Conservation (phyloP, 2,113 vertebrate species). For the Tragelaphus scriptus region DNA sequence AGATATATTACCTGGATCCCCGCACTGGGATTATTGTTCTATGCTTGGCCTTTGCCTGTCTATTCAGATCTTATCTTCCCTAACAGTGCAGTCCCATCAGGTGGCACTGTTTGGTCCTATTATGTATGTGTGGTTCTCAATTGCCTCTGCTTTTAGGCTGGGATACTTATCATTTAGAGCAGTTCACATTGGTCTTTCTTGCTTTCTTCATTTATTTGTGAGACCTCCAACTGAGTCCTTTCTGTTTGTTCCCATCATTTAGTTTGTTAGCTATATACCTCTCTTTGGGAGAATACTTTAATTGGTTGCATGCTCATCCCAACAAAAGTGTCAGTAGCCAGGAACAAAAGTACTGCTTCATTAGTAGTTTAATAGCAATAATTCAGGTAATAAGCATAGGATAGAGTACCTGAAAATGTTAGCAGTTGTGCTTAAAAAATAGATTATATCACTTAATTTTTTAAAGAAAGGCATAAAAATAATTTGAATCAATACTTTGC, state of each 20-base stretch:
- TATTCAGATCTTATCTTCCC: not conserved
- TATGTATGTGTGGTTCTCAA: slow-evolving; percentile 39
- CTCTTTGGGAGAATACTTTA: slow-evolving; percentile 87
- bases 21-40: not conserved
- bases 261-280: slow-evolving; percentile 85
- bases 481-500: slow-evolving; percentile 5
- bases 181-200: slow-evolving; percentile 37
- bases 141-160: not conserved
- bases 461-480: slow-evolving; percentile 1
- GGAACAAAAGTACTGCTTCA: slow-evolving; percentile 91
- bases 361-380: slow-evolving; percentile 87
- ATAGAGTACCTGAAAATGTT: slow-evolving; percentile 39
- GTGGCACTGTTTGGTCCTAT: slow-evolving; percentile 27
- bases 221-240: slow-evolving; percentile 72
- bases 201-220: slow-evolving; percentile 59
- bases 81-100: not conserved
- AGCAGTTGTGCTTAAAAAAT: slow-evolving; percentile 42
- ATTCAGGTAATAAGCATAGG: slow-evolving; percentile 87
- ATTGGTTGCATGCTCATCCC: slow-evolving; percentile 91
- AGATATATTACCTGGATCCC: not conserved
- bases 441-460: slow-evolving; percentile 29
- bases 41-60: not conserved
- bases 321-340: slow-evolving; percentile 93
- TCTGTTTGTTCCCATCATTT: slow-evolving; percentile 80
- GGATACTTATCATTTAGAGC: not conserved